phyloP scores from a whole-genome alignment of 2,113 vertebrate genomes.

The Oriolus oriolus region DNA sequence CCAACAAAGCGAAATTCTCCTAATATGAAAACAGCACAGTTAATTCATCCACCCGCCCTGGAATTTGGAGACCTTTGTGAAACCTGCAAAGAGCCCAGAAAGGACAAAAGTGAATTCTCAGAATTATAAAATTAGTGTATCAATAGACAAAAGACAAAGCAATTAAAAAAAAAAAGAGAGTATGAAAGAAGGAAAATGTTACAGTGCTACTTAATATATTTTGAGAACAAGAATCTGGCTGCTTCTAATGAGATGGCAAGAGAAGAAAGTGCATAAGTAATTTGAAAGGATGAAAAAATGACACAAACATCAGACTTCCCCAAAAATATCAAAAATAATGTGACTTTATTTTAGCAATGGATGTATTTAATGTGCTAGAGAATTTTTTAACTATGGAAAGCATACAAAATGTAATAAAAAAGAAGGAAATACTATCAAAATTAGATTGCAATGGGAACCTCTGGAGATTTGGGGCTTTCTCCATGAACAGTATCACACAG shows the following conservation, averaged over 20 bases:
- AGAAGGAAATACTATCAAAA: not conserved
- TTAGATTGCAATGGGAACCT: not conserved
- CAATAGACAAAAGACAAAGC: not conserved
- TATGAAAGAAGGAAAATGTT: not conserved
- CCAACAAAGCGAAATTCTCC: not conserved
- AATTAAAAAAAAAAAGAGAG: not conserved
- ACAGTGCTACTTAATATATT: not conserved
- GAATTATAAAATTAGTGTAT: not conserved
- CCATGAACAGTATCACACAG: not conserved
- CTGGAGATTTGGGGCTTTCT: not conserved
- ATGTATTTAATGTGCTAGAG: not conserved
- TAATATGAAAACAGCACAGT: not conserved
- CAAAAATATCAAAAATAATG: not conserved
- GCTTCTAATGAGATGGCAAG: not conserved
- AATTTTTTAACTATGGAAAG: not conserved
- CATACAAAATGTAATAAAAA: fast-evolving
- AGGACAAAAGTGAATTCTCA: not conserved
- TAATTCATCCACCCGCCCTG: not conserved
- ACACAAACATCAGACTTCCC: not conserved
- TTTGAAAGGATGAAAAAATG: not conserved
- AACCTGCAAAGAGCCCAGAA: not conserved
- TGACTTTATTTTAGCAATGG: not conserved
- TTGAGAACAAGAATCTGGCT: not conserved
- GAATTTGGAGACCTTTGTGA: not conserved
- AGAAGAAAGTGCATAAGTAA: not conserved